Evolutionary conservation across 2,797 vertebrate species (phyloP), one percentile per base, ranked within the genome.

Genomic region (Bovichtus diacanthus): DNA sequence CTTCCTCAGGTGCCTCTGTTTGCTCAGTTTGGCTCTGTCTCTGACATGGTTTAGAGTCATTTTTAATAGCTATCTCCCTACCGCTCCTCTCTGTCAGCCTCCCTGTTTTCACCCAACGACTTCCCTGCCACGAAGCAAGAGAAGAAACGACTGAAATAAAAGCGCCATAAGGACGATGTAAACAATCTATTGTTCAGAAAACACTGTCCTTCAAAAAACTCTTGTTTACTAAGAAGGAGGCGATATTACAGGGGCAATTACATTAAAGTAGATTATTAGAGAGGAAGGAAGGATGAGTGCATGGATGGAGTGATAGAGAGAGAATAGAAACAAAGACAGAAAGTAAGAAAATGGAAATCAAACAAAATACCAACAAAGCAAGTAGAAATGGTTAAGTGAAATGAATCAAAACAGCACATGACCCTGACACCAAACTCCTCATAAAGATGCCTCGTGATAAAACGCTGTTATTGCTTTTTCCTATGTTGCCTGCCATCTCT

Each of bases 381-480:
- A n/a, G 21, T 15, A 50, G 18, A 44, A 50, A 72, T 25, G 38
- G 10, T 16, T 36, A 78, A 71, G 27, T 60, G 67, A 47, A 61
- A 65, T 27, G 5, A 61, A 70, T 61, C 6, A 34, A 36, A 58
- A 78, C 8, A 27, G 51, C 6, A 19, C 39, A 41, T 6, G 12
- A 62, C 46, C 50, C 39, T 64, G 56, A 84, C 50, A 75, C 67
- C 47, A 41, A 70, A 39, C 36, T 61, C 46, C 61, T 83, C 67
- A 47, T 81, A 88, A 81, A 88, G 81, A 89, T 64, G 36, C 46
- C 58, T n/a, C 15, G 19, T 58, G 68, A 90, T 76, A 84, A 87
- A 68, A 69, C 36, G 29, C 74, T 60, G 87, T 89, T 88, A 91
- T 91, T 90, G 76, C 79, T 85, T 86, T 86, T 76, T 67, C 71